phyloP scores from a whole-genome alignment of 2,113 vertebrate species.

The Phyllostomus hastatus region DNA sequence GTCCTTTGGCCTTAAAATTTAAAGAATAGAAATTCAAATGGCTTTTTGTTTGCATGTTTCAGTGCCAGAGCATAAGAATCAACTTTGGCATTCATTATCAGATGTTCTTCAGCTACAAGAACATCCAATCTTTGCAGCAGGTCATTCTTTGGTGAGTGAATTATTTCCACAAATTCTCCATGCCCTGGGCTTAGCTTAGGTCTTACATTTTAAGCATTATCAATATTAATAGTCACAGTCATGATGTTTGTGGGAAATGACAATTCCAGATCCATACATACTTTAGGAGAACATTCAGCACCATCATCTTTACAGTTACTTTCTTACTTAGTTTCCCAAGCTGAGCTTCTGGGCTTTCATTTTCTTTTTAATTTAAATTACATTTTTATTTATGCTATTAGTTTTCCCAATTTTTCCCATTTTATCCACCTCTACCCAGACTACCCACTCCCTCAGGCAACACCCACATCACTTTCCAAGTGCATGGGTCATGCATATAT shows the following conservation, averaged over 20 bases:
- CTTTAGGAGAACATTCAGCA: constrained; percentile 86
- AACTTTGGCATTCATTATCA: constrained; percentile 88
- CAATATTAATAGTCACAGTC: constrained; percentile 89
- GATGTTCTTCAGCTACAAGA: constrained; percentile 84
- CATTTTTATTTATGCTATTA: too few species aligned
- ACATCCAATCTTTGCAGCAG: constrained; percentile 88
- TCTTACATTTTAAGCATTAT: constrained; percentile 87
- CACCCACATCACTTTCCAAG: too few species aligned
- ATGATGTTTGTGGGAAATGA: constrained; percentile 88
- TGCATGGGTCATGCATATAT: too few species aligned
- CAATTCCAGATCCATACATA: constrained; percentile 89
- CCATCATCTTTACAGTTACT: constrained; percentile 90
- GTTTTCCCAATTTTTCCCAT: too few species aligned
- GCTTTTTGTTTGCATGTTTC: constrained; percentile 87
- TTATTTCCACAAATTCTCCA: constrained; percentile 90
- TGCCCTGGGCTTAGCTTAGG: constrained; percentile 85
- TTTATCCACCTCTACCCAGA: too few species aligned
- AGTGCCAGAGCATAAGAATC: constrained; percentile 89
- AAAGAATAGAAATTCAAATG: constrained; percentile 87
- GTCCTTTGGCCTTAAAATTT: constrained; percentile 77
- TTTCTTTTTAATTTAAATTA: too few species aligned
- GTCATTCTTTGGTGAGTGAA: constrained; percentile 89
- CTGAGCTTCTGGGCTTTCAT: constrained; percentile 80
- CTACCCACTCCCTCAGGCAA: too few species aligned
- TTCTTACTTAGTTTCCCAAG: constrained; percentile 92